Evolutionary conservation across 1,140 invertebrate genomes (phyloP), one percentile per base, ranked within the genome.

Genomic region (Euborellia annulipes): DNA sequence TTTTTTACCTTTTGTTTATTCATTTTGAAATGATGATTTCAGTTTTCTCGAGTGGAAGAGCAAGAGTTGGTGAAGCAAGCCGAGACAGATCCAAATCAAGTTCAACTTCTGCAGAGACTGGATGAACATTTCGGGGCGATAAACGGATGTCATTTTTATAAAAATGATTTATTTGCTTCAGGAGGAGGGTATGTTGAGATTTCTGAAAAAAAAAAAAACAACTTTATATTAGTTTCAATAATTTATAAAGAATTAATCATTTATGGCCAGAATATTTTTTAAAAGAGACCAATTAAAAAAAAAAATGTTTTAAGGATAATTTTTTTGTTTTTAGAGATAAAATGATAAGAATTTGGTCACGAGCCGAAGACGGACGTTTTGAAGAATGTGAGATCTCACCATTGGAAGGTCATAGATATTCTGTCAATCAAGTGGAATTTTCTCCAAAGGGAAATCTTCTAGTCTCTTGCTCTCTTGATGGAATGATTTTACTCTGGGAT

Each of bases 381-480:
- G 59, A 63, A 22, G 70, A 75, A 51, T 57, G 67, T 45, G 49
- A 53, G 20, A 61, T 59, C 45, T 70, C 70, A 36, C 71, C 68
- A 2, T 57, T 73, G 18, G 69, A 69, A 36, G 66, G 62, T 13
- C 76, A 79, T 51, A 69, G 68, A n/a, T 79, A 78, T 49, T 64
- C 71, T 21, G 67, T 79, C 27, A 76, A 78, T 58, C 62, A 70
- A 39, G 64, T 79, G 11, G 71, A 75, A 41, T 82, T 85, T 55
- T 79, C 75, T 27, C 69, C 75, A 6, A 69, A 70, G 53, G 73
- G 75, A n/a, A 68, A 60, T 9, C 64, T 72, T 45, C 56, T 85
- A 19, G 79, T 77, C 1, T 75, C 81, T 13, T 79, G 76, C 53
- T 85, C 80, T 2, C 69, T 78, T 19, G 82, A 85, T 62, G 82